Conservation (phyloP, 1,140 invertebrate genomes). For the Brachystomella parvula region DNA sequence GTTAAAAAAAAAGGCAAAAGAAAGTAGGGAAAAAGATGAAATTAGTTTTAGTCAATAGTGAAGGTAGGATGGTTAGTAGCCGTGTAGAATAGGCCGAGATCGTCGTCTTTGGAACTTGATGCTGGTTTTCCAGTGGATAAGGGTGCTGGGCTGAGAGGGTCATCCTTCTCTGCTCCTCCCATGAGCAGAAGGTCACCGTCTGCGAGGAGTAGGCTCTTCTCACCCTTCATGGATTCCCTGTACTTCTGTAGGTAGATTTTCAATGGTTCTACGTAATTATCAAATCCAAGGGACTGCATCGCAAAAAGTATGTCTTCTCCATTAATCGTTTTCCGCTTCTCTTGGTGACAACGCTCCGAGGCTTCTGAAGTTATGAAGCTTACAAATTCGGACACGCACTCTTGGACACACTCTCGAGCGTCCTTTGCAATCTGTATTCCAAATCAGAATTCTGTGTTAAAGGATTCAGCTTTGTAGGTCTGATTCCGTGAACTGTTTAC, state of each 20-base stretch:
- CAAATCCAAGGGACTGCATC: conserved; percentile 93
- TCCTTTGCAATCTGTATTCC: conserved; percentile 86
- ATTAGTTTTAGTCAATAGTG: no score
- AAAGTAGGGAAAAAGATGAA: no score
- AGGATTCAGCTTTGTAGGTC: neutral
- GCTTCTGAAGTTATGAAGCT: conserved; percentile 99
- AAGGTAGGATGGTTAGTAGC: no score
- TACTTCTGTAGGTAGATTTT: conserved; percentile 96
- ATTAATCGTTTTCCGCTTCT: conserved; percentile 98
- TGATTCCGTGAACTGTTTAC: conserved; percentile 45
- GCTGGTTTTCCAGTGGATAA: no score
- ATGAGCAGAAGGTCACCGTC: neutral
- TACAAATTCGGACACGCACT: conserved; percentile 99
- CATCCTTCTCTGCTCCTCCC: neutral
- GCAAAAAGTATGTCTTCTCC: conserved; percentile 97
- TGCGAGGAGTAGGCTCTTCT: conserved; percentile 21
- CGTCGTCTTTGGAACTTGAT: no score
- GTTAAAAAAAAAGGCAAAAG: no score
- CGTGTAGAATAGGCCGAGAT: no score
- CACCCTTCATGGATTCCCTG: conserved; percentile 59
- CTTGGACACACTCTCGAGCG: conserved; percentile 97
- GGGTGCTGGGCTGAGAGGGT: no score
- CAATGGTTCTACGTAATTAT: conserved; percentile 95
- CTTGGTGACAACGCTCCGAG: conserved; percentile 86
- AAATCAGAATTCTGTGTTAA: neutral